These are phyloP conservation scores for Buathra laborator DNA, from an alignment of 2,888 invertebrate genomes.

Conservation along the genomic window DNA sequence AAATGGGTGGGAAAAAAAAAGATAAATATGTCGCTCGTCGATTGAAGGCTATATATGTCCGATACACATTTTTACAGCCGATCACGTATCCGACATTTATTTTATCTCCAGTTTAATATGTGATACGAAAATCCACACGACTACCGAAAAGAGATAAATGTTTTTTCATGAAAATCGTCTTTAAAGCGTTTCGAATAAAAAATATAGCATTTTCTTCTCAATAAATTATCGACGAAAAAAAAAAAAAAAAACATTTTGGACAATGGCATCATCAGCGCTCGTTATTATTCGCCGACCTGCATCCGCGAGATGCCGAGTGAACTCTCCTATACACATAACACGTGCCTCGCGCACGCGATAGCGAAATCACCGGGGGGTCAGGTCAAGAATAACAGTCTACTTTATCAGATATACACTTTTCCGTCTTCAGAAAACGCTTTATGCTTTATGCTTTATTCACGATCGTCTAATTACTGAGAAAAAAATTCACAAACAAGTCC, in stretches of 20 bases:
- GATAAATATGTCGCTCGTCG: background rate
- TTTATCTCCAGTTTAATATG: background rate
- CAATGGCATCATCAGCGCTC: background rate
- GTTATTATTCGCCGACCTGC: background rate
- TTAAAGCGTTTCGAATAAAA: background rate
- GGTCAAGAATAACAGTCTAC: background rate
- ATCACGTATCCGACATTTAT: background rate
- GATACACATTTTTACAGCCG: background rate
- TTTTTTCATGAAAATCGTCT: background rate
- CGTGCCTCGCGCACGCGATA: conserved; percentile 29
- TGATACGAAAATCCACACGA: background rate
- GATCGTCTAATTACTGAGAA: background rate
- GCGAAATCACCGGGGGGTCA: background rate
- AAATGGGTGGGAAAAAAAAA: background rate
- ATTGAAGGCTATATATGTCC: background rate
- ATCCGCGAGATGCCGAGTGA: background rate
- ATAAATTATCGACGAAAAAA: background rate
- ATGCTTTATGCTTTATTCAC: too few species aligned
- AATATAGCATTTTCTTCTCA: background rate
- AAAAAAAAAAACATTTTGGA: background rate
- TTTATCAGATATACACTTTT: background rate
- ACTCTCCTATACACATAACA: background rate
- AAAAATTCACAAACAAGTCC: background rate
- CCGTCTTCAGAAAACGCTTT: background rate
- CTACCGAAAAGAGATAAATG: background rate